These are phyloP conservation scores for Volucella bombylans DNA, from an alignment of 2,888 invertebrate genomes.

Conservation along the genomic window DNA sequence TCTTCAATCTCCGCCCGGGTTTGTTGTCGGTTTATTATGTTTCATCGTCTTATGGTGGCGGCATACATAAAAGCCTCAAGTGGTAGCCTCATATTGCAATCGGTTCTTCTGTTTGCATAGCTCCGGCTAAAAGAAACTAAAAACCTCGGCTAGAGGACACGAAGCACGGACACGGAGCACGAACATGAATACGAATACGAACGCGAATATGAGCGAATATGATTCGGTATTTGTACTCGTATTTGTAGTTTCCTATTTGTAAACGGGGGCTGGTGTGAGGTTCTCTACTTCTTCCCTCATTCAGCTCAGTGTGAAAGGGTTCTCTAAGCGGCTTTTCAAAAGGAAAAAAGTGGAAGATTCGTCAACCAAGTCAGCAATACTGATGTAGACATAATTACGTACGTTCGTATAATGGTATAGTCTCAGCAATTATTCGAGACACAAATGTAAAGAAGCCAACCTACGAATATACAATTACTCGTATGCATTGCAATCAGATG, in stretches of 20 bases:
- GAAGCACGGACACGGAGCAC: neutral
- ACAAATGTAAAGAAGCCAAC: no score
- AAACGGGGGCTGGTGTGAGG: no score
- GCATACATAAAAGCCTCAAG: constrained; percentile 62
- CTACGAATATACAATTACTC: no score
- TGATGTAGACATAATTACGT: neutral
- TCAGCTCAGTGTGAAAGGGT: no score
- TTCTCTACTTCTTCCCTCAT: no score
- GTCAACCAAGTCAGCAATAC: no score
- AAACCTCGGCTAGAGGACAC: constrained; percentile 6
- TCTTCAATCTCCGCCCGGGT: constrained; percentile 19
- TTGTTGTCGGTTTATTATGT: constrained; percentile 34
- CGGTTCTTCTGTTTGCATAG: constrained; percentile 41
- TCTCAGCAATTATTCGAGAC: neutral
- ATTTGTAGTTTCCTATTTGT: neutral
- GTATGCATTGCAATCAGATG: constrained; percentile 9
- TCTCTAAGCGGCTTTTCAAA: no score
- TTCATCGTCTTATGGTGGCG: constrained; percentile 43
- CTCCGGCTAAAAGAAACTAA: constrained; percentile 53
- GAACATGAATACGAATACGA: neutral
- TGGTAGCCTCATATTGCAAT: constrained; percentile 31
- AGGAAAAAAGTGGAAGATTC: no score
- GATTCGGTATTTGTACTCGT: constrained; percentile 8
- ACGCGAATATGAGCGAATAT: no score
- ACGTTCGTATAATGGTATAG: constrained; percentile 1